phyloP scores from a whole-genome alignment of 2,888 invertebrate species.

The Ophion ellenae region DNA sequence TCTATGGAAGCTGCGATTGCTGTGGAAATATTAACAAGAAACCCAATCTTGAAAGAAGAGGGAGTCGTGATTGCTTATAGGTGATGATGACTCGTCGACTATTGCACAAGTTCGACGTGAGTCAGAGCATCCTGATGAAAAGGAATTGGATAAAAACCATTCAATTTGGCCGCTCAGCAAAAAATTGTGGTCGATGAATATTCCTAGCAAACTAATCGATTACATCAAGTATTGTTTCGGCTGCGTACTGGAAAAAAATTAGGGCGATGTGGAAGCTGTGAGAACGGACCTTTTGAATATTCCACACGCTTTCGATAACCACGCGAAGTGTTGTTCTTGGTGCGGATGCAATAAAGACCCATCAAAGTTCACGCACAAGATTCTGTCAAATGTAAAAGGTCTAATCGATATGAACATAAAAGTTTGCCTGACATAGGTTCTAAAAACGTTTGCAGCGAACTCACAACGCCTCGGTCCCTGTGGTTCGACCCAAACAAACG shows the following conservation, averaged over 20 bases:
- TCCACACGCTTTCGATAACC: conserved; percentile 68
- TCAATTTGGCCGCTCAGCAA: conserved; percentile 29
- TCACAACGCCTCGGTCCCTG: conserved; percentile 53
- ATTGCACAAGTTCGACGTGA: conserved; percentile 64
- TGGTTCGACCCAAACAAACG: conserved; percentile 59
- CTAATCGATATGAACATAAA: conserved; percentile 24
- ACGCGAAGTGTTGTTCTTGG: conserved; percentile 66
- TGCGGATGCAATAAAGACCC: conserved; percentile 63
- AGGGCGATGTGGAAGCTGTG: conserved; percentile 42
- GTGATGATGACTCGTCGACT: conserved; percentile 70
- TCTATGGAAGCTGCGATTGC: conserved; percentile 72
- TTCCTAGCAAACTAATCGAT: conserved; percentile 54
- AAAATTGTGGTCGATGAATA: conserved; percentile 32
- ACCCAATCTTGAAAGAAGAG: conserved; percentile 58
- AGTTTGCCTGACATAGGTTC: conserved; percentile 8
- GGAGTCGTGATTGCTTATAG: conserved; percentile 66
- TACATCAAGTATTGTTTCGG: conserved; percentile 69
- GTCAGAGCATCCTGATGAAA: conserved; percentile 49
- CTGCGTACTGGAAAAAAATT: conserved; percentile 62
- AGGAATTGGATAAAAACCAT: conserved; percentile 60
- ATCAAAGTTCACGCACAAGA: conserved; percentile 50
- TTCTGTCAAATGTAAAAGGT: conserved; percentile 34
- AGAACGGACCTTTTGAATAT: conserved; percentile 61
- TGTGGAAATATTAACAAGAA: conserved; percentile 66
- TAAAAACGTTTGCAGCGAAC: conserved; percentile 43